These are phyloP conservation scores for Lacanobia oleracea DNA, from an alignment of 2,888 invertebrate genomes.

Conservation along the genomic window DNA sequence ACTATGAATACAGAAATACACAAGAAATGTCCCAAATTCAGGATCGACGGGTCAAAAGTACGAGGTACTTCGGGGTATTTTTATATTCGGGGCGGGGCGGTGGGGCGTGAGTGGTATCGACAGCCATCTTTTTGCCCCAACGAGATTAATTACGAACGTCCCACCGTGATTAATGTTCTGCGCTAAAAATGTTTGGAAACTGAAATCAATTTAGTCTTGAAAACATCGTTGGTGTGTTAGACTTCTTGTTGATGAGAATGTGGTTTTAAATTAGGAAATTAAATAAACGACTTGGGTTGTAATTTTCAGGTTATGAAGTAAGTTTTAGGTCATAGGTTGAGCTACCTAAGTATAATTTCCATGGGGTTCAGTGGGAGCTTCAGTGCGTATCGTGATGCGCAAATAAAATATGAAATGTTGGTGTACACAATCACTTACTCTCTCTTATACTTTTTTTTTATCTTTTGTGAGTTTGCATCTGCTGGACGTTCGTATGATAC, in stretches of 20 bases:
- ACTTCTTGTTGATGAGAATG: not conserved
- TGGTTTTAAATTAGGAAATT: conserved; percentile 12
- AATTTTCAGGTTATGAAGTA: not conserved
- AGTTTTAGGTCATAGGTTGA: not conserved
- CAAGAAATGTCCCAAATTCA: conserved; percentile 17
- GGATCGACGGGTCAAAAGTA: conserved; percentile 23
- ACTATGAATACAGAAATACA: conserved; percentile 23
- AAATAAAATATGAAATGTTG: not conserved
- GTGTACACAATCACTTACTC: too few species aligned
- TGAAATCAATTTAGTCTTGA: conserved; percentile 75
- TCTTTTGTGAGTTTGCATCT: too few species aligned
- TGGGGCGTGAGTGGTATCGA: conserved; percentile 74
- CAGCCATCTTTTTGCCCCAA: conserved; percentile 76
- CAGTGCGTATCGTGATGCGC: not conserved
- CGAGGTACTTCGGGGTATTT: conserved; percentile 42
- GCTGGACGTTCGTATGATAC: too few species aligned
- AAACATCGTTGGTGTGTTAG: conserved; percentile 44
- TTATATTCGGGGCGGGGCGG: conserved; percentile 59
- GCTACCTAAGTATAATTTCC: not conserved
- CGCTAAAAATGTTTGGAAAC: conserved; percentile 74
- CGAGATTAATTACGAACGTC: conserved; percentile 81
- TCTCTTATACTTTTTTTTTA: too few species aligned
- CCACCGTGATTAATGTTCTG: conserved; percentile 78
- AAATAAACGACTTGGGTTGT: not conserved
- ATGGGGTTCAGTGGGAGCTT: too few species aligned